These are phyloP conservation scores for Hermatobates lingyangjiaoensis DNA, from an alignment of 1,140 invertebrate genomes.

Conservation along the genomic window DNA sequence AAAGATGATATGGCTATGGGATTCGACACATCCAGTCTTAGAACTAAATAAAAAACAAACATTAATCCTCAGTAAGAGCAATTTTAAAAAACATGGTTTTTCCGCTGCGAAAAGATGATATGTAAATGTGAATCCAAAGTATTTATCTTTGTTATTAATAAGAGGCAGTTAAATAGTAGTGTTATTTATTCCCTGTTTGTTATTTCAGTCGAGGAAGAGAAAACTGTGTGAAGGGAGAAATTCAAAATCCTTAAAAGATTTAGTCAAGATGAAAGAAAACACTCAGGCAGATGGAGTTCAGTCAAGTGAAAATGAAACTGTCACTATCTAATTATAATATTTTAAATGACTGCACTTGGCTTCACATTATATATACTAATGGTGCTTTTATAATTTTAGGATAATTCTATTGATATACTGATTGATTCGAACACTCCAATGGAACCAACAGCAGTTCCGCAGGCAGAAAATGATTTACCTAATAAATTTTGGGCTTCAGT, in stretches of 20 bases:
- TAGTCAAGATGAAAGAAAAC: conserved; percentile 1
- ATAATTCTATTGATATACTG: conserved; percentile 9
- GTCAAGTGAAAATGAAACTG: conserved; percentile 12
- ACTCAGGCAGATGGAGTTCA: background rate
- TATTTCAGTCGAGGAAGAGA: conserved; percentile 6
- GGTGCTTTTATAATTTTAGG: conserved; percentile 1
- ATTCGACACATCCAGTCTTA: too few species aligned
- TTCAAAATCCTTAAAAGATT: conserved; percentile 8
- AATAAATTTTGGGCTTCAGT: conserved; percentile 91
- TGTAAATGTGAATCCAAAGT: too few species aligned
- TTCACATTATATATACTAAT: background rate
- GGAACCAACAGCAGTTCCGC: conserved; percentile 38
- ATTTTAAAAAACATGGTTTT: too few species aligned
- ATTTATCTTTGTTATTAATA: too few species aligned
- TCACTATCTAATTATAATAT: background rate
- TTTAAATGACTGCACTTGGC: background rate
- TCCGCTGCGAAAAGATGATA: too few species aligned
- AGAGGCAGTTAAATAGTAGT: too few species aligned
- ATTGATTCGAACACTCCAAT: conserved; percentile 17
- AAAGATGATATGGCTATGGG: too few species aligned
- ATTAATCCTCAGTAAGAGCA: too few species aligned
- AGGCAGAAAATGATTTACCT: conserved; percentile 77
- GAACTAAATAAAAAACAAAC: too few species aligned
- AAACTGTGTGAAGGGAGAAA: conserved; percentile 5
- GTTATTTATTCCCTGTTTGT: too few species aligned